Base-by-base conservation (phyloP, 64 coral and sea anemone genomes). In the Acropora tenuis region DNA sequence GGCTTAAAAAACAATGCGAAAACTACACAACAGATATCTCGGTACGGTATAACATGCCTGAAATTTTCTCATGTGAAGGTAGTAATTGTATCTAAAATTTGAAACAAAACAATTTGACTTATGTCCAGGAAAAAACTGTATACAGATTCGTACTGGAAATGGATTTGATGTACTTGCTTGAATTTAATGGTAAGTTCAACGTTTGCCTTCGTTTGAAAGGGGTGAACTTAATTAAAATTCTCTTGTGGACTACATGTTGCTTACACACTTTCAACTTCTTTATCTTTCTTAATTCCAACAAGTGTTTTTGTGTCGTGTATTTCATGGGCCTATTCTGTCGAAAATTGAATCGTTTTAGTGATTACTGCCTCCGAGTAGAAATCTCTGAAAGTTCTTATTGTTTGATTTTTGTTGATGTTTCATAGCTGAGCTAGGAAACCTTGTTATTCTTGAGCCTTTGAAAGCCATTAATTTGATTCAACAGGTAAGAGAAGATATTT, bases 141-240 rank as follows among this genome's bases (percentile, higher is more conserved):
- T 87, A 93, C 67, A 78, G 91, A 93, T 93, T 87, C 58, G 83
- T 93, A 17, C 59, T 93, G 67, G 5, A 48, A 17, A 80, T 80
- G 48, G 84, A 93, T 41, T 17, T 93, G 3, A 78, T 77, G 74
- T 18, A 93, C 17, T 59, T 93, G 61, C 69, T 87, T 4, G 83
- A 93, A 43, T 87, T 93, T 87, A 86, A 93, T 74, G 91, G 91
- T 93, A 76, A 90, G 78, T 17, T 9, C 5, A 49, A 49, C 59
- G 8, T 55, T 10, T 71, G 68, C 40, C 5, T 71, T 40, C 1
- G 68, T 20, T 30, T 30, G 30, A 4, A 55, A 55, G 4, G 4
- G 4, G 52, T 55, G 52, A 9, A 9, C 9, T 55, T 66, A 9
- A 66, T 66, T 30, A 30, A 30, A 30, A 30, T 30, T 30, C 30